Evolutionary conservation across 2,113 vertebrate species (phyloP), one percentile per base, ranked within the genome.

Genomic region (Gobiocypris rarus): DNA sequence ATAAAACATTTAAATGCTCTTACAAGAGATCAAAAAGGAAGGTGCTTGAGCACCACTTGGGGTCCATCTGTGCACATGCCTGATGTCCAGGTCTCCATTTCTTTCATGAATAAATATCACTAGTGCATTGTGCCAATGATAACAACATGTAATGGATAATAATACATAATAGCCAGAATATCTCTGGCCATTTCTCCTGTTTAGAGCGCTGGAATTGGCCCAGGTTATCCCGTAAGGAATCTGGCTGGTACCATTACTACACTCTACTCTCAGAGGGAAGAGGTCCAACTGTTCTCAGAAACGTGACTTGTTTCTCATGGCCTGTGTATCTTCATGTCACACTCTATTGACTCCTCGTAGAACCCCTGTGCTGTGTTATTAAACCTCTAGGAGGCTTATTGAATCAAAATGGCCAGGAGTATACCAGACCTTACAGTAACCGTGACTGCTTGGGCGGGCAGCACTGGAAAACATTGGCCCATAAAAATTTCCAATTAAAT

Each of bases 131-230:
- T 80, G 90, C 93, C 91, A 93, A 87, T 22, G 84, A 92, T 82
- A 92, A 91, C 89, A 41, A 76, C 77, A 65, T 84, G 88, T 89
- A 86, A 87, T 89, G 89, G 91, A 89, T 89, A 91, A 91, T 90
- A 90, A 90, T 71, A 83, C 86, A 84, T 88, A 87, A 89, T 89
- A 83, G 79, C 85, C 87, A 81, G 86, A 79, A 79, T 89, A 91
- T 90, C 89, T 87, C 78, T 86, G 80, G 54, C 84, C 74, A 89
- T 91, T 90, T 89, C 79, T 91, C 85, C 87, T 87, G 11, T 85
- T 87, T 84, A 87, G 43, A 69, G 86, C 2, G 28, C 61, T 93
- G 90, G 90, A 82, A 87, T 78, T 19, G 2, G 74, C 86, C 89
- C 89, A 90, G 87, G 56, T 61, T 67, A 67, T 75, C 70, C 58